Evolutionary conservation across 2,113 vertebrate genomes (phyloP).

Genomic region (Numida meleagris): DNA sequence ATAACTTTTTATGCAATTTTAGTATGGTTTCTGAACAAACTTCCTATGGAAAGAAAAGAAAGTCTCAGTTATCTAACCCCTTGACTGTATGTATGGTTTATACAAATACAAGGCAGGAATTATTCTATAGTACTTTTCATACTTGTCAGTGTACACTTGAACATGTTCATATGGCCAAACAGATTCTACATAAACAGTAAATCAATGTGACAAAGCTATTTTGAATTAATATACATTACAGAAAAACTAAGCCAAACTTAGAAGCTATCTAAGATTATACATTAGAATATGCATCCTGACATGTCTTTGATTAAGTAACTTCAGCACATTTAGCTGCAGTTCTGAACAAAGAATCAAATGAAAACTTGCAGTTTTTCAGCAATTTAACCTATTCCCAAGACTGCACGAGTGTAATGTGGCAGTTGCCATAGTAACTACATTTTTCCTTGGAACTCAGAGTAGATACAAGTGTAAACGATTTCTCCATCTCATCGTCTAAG

Average conservation of each 20-base stretch:
- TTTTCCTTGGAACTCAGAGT: constrained; percentile 22
- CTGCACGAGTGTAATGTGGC: constrained; percentile 49
- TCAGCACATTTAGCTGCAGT: constrained; percentile 14
- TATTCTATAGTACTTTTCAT: neutral
- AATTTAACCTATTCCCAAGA: constrained; percentile 49
- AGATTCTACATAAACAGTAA: neutral
- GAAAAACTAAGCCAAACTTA: neutral
- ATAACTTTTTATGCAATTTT: neutral
- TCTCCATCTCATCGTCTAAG: constrained; percentile 20
- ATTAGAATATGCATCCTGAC: neutral
- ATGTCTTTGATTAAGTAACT: constrained; percentile 51
- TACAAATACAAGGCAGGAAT: neutral
- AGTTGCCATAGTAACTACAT: constrained; percentile 66
- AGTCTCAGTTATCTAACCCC: neutral
- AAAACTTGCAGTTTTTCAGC: constrained; percentile 47
- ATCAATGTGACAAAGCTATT: neutral
- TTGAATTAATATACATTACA: neutral
- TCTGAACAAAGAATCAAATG: constrained; percentile 37
- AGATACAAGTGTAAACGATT: neutral
- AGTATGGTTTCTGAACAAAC: neutral
- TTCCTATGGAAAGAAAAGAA: neutral
- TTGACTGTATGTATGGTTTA: neutral
- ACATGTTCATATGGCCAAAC: neutral
- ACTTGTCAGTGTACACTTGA: neutral
- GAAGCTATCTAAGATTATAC: neutral